phyloP scores from a whole-genome alignment of 2,888 invertebrate species.

The Melangyna quadrimaculata region DNA sequence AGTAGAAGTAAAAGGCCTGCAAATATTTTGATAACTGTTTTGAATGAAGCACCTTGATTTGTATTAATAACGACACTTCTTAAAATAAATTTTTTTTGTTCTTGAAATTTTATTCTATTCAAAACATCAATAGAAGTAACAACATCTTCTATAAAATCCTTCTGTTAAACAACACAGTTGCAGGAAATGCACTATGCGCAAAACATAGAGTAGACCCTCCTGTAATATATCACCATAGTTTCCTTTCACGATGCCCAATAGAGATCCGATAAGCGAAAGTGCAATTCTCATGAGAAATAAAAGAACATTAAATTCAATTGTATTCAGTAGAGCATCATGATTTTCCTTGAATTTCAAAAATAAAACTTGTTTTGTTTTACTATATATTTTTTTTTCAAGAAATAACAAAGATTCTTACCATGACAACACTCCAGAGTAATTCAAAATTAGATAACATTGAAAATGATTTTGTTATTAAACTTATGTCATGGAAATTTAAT shows the following conservation, averaged over 20 bases:
- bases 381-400: not conserved
- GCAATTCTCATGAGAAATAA: conserved; percentile 36
- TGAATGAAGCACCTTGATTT: no score
- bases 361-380: not conserved
- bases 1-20: no score
- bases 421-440: conserved; percentile 23
- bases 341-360: conserved; percentile 36
- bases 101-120: not conserved
- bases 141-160: conserved; percentile 33
- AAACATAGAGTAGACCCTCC: conserved; percentile 30
- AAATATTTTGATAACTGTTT: no score
- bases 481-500: conserved; percentile 59
- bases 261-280: conserved; percentile 25
- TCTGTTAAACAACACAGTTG: conserved; percentile 42
- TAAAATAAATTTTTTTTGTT: no score
- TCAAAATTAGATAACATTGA: conserved; percentile 25
- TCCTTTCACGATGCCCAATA: conserved; percentile 32
- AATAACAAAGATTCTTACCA: not conserved
- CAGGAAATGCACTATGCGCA: conserved; percentile 38
- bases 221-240: conserved; percentile 13
- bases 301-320: conserved; percentile 29
- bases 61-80: no score
- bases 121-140: not conserved
- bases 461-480: conserved; percentile 33
- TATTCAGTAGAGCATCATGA: conserved; percentile 36